Conservation (phyloP, 2,113 vertebrate species). For the Mugil cephalus region DNA sequence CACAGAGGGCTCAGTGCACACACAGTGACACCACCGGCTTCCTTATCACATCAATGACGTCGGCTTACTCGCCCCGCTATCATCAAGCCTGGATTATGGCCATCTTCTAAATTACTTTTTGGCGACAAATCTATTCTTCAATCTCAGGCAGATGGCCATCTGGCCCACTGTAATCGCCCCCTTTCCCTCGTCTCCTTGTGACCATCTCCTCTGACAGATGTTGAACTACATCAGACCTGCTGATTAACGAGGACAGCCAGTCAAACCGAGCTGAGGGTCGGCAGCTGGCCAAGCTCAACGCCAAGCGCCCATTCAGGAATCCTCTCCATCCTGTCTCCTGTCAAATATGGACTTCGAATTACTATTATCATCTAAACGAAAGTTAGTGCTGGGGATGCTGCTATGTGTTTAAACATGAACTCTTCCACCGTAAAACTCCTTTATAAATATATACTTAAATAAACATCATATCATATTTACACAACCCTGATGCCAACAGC, state of each 20-base stretch:
- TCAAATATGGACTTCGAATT: slow-evolving; percentile 23
- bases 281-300: slow-evolving; percentile 9
- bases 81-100: slow-evolving; percentile 80
- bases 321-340: slow-evolving; percentile 2
- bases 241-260: slow-evolving; percentile 59
- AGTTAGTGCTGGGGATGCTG: not conserved
- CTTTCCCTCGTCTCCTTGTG: slow-evolving; percentile 59
- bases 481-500: slow-evolving; percentile 36
- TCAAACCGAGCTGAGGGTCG: slow-evolving; percentile 26
- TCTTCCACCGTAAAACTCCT: not conserved
- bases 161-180: slow-evolving; percentile 71
- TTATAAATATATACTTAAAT: too few species aligned
- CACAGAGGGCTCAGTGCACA: slow-evolving; percentile 16
- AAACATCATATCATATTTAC: slow-evolving; percentile 13
- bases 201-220: slow-evolving; percentile 73
- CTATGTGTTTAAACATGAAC: not conserved
- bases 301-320: slow-evolving; percentile 42
- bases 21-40: slow-evolving; percentile 23
- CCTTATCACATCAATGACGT: slow-evolving; percentile 73
- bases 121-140: slow-evolving; percentile 85
- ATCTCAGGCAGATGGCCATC: slow-evolving; percentile 82
- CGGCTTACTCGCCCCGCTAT: slow-evolving; percentile 53
- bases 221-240: slow-evolving; percentile 66
- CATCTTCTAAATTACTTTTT: slow-evolving; percentile 86
- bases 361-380: not conserved